A percentile compares a stretch with the other conserved stretches of the same genome.
phyloP scores from a whole-genome alignment of 2,113 vertebrate species.

The Indicator maculatus region DNA sequence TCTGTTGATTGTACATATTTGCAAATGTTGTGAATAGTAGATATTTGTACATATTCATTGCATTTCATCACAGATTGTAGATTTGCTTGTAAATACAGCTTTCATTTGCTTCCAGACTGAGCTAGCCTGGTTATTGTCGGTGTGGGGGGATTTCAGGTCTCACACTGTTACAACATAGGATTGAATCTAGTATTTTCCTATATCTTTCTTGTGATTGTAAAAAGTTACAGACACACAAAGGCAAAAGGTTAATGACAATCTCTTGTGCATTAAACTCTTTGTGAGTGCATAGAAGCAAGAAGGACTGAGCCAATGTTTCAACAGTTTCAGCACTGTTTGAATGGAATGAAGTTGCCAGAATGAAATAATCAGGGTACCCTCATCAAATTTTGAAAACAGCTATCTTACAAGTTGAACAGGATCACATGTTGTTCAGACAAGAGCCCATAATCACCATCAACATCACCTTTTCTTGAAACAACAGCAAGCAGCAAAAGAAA shows the following conservation, averaged over 20 bases:
- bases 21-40: too few relatives aligned
- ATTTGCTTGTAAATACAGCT: too few relatives aligned
- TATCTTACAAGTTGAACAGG: neutral
- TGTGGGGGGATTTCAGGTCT: too few relatives aligned
- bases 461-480: neutral
- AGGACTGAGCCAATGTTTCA: neutral
- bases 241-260: neutral
- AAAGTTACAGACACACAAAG: neutral
- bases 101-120: too few relatives aligned
- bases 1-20: too few relatives aligned
- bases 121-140: too few relatives aligned
- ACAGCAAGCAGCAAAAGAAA: neutral
- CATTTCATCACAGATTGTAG: too few relatives aligned
- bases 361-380: neutral
- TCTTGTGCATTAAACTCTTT: neutral
- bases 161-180: neutral
- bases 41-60: too few relatives aligned
- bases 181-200: neutral
- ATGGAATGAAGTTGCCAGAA: neutral
- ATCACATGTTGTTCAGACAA: neutral
- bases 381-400: conserved; percentile 4
- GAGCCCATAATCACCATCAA: neutral
- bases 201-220: neutral
- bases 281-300: neutral
- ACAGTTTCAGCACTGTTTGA: neutral